Percentiles rank a stretch among this genome's conserved stretches.
These are phyloP conservation scores for Montipora capricornis DNA, from an alignment of 64 coral and sea anemone species.

Conservation along the genomic window DNA sequence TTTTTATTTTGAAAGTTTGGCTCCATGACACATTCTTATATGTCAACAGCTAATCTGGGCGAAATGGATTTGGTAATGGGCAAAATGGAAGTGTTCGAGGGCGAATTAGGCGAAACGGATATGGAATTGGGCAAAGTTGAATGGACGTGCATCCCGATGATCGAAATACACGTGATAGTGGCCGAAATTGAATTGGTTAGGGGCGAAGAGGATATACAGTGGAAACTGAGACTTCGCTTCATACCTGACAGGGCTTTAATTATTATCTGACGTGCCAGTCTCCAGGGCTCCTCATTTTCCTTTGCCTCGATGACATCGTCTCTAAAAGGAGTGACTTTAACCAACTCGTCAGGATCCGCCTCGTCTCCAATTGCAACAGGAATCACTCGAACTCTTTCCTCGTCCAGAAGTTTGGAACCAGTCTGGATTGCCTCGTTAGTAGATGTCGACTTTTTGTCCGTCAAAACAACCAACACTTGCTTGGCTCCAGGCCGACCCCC, in stretches of 20 bases:
- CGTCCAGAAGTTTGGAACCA: constrained; percentile 48
- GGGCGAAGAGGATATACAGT: too few species aligned
- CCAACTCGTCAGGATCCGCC: constrained; percentile 54
- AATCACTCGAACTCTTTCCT: constrained; percentile 66
- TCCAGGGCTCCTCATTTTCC: constrained; percentile 59
- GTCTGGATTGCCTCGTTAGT: constrained; percentile 23
- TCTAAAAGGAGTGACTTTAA: constrained; percentile 47
- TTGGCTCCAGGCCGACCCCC: constrained; percentile 69
- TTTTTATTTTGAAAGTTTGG: too few species aligned
- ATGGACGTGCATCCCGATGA: too few species aligned
- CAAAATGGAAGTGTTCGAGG: too few species aligned
- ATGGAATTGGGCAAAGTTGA: too few species aligned
- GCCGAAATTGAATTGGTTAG: too few species aligned
- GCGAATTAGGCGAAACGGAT: too few species aligned
- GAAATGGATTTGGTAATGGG: too few species aligned
- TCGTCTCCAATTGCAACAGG: constrained; percentile 76
- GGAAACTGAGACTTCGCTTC: background rate
- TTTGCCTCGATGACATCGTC: constrained; percentile 64
- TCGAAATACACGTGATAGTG: too few species aligned
- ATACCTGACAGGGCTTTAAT: constrained; percentile 67
- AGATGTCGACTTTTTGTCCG: constrained; percentile 75
- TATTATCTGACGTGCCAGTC: constrained; percentile 69
- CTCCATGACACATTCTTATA: too few species aligned
- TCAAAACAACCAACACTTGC: constrained; percentile 81
- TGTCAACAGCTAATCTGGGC: too few species aligned